Conservation (phyloP, 2,888 invertebrate genomes). For the Physocephala rufipes region DNA sequence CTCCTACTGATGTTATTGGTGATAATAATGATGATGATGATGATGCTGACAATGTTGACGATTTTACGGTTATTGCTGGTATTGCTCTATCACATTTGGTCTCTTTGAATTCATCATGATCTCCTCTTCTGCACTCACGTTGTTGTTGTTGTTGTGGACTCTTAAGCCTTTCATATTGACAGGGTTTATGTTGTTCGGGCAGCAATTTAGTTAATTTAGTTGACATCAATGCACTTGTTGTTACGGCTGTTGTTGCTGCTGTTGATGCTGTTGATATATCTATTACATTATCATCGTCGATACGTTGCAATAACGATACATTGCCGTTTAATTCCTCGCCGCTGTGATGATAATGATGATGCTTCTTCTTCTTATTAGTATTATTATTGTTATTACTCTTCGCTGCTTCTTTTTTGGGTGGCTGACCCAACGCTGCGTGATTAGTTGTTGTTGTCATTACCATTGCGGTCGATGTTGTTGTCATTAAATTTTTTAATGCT, state of each 20-base stretch:
- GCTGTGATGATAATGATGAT: slow-evolving; percentile 24
- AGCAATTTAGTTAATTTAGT: slow-evolving; percentile 42
- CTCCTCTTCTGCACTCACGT: neutral
- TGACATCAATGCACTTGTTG: slow-evolving; percentile 36
- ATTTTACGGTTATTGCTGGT: neutral
- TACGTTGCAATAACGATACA: neutral
- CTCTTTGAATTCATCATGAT: neutral
- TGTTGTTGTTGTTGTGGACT: slow-evolving; percentile 45
- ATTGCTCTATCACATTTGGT: slow-evolving; percentile 7
- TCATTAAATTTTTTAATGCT: slow-evolving; percentile 4
- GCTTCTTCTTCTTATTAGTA: slow-evolving; percentile 9
- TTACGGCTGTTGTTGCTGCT: slow-evolving; percentile 10
- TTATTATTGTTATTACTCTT: neutral
- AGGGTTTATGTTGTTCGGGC: slow-evolving; percentile 56
- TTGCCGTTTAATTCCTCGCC: slow-evolving; percentile 12
- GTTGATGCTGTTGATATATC: slow-evolving; percentile 22
- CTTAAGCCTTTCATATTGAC: slow-evolving; percentile 60
- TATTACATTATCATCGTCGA: neutral
- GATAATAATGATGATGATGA: neutral
- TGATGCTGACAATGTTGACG: slow-evolving; percentile 13
- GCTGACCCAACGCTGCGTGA: neutral
- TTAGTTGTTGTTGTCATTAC: neutral
- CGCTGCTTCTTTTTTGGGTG: neutral
- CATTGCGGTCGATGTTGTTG: neutral
- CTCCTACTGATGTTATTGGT: too few relatives aligned